Percentiles rank a stretch among this genome's conserved stretches.
Conservation (phyloP, 2,888 invertebrate genomes). For the Oligia strigilis region DNA sequence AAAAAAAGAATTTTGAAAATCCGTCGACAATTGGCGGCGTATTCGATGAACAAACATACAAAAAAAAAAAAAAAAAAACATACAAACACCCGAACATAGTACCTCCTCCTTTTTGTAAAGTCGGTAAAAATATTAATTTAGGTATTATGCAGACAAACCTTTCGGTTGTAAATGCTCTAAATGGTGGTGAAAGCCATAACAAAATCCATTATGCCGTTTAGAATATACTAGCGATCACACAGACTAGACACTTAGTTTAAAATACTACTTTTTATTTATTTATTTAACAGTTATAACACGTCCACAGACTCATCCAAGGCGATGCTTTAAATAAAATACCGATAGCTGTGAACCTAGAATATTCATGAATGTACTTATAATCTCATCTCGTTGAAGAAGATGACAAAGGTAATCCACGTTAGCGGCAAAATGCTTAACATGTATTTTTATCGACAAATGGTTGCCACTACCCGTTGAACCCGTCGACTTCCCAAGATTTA, state of each 20-base stretch:
- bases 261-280: neutral
- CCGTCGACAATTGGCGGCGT: no score
- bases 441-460: neutral
- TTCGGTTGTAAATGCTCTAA: no score
- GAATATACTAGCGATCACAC: neutral
- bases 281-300: neutral
- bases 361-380: neutral
- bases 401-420: neutral
- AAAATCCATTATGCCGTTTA: neutral
- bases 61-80: no score
- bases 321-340: neutral
- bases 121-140: no score
- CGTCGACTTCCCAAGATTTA: neutral
- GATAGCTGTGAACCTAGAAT: no score
- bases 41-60: no score
- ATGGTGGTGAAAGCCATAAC: no score
- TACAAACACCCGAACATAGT: no score
- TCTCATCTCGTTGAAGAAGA: neutral
- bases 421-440: neutral
- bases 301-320: neutral
- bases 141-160: no score
- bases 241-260: neutral
- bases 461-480: neutral
- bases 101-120: no score
- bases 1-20: no score